These are phyloP conservation scores for Phalacrocorax aristotelis DNA, from an alignment of 2,113 vertebrate species.

Conservation along the genomic window DNA sequence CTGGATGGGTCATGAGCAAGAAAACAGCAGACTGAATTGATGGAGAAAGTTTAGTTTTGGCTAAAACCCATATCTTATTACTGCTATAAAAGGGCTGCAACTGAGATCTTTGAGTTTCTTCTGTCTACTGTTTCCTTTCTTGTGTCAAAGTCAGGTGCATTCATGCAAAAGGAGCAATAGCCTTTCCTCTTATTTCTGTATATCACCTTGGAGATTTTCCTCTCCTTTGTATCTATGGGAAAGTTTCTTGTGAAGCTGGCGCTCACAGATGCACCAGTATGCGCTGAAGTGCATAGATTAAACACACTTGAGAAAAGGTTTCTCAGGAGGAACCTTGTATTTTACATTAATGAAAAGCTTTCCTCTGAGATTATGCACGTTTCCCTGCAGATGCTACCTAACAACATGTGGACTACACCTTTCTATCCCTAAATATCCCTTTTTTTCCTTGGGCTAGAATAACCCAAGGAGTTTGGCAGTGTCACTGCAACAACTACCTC, in stretches of 20 bases:
- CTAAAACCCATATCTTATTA: neutral
- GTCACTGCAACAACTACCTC: neutral
- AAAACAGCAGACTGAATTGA: neutral
- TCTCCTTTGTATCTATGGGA: neutral
- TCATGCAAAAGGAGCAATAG: constrained; percentile 6
- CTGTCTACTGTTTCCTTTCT: neutral
- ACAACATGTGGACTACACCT: neutral
- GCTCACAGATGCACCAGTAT: neutral
- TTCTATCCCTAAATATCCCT: neutral
- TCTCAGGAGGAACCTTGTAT: constrained; percentile 7
- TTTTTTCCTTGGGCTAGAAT: neutral
- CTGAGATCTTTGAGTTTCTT: neutral
- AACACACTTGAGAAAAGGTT: constrained; percentile 36
- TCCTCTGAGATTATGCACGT: constrained; percentile 15
- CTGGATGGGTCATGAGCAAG: neutral
- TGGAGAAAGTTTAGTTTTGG: neutral
- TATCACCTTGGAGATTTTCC: constrained; percentile 12
- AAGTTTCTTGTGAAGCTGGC: neutral
- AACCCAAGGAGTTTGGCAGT: neutral
- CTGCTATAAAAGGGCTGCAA: neutral
- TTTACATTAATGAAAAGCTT: constrained; percentile 34
- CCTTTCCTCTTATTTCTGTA: neutral
- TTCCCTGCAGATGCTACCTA: neutral
- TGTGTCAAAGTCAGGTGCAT: neutral
- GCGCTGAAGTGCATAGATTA: constrained; percentile 33